Evolutionary conservation across 2,113 vertebrate genomes (phyloP), one percentile per base, ranked within the genome.

Genomic region (Colinus virginianus): DNA sequence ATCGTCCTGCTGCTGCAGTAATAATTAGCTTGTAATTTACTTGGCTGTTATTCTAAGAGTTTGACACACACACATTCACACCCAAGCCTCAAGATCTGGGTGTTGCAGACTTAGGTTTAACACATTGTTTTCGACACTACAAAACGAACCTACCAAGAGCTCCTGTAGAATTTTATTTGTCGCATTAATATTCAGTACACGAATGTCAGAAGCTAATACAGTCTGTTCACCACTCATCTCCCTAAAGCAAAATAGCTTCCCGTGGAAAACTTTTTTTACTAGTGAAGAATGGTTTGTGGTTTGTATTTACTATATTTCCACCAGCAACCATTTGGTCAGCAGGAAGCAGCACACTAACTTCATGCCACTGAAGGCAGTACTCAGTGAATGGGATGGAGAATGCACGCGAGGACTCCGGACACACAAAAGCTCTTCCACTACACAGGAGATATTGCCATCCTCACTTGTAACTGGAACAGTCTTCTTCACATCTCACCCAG

Each of bases 11-110:
- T 66, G 30, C 36, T 9, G 6, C 15, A 42, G 36, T 66, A 36
- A 61, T 40, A 66, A 82, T 59, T 79, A 71, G 49, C 84, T 94
- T 75, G 67, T 77, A 87, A 90, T 92, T 91, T 61, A 46, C 53
- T 76, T 34, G 4, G 34, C 42, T 81, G 42, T 6, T 19, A 21
- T 21, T 36, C 3, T 55, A 53, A 66, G 16, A 64, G 15, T 9
- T 77, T 74, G 21, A 26, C 61, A 94, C 88, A 49, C 64, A 22
- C 26, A 45, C 4, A 51, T 7, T 68, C 40, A 40, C 59, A 46
- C 56, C 67, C 71, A 93, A 36, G 85, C 70, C 42, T 68, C 69
- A 90, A 45, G 34, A 46, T 18, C 1, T 34, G 19, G 8, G 9
- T n/a, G 84, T 92, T 75, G 32, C 59, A 78, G 22, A 36, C 7